Conservation (phyloP, 2,113 vertebrate species). For the Semnornis frantzii region DNA sequence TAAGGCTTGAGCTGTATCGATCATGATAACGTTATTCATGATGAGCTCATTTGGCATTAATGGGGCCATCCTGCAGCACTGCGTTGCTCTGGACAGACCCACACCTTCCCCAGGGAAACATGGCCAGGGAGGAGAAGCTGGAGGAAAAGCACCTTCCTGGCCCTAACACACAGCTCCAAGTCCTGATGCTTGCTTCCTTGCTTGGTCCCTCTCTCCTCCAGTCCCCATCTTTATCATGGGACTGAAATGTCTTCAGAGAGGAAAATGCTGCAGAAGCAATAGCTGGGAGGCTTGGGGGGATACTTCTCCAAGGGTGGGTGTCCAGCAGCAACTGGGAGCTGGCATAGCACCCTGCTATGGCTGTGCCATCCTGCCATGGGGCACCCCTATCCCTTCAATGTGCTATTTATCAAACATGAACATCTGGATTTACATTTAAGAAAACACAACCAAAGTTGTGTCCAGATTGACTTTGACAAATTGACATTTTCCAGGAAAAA, state of each 20-base stretch:
- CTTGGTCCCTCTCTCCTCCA: not conserved
- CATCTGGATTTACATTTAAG: conserved; percentile 4
- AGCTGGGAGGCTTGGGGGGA: not conserved
- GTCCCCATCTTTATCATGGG: accelerated
- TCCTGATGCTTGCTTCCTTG: not conserved
- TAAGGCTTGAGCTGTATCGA: conserved; percentile 73
- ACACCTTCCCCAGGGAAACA: not conserved
- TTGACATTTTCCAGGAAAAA: conserved; percentile 28
- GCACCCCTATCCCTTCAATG: not conserved
- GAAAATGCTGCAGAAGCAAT: not conserved
- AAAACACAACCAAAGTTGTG: not conserved
- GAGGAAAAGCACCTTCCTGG: not conserved
- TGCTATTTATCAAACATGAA: conserved; percentile 3
- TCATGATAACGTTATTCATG: conserved; percentile 66
- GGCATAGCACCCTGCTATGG: not conserved
- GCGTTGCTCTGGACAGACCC: not conserved
- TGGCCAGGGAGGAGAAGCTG: not conserved
- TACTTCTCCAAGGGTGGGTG: not conserved
- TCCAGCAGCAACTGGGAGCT: accelerated
- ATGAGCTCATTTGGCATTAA: conserved; percentile 64
- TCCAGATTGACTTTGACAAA: conserved; percentile 17
- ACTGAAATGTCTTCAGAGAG: accelerated
- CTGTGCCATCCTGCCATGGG: not conserved
- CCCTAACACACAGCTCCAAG: not conserved
- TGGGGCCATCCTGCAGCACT: not conserved